phyloP scores from a whole-genome alignment of 2,113 vertebrate genomes.

The Lophius piscatorius region DNA sequence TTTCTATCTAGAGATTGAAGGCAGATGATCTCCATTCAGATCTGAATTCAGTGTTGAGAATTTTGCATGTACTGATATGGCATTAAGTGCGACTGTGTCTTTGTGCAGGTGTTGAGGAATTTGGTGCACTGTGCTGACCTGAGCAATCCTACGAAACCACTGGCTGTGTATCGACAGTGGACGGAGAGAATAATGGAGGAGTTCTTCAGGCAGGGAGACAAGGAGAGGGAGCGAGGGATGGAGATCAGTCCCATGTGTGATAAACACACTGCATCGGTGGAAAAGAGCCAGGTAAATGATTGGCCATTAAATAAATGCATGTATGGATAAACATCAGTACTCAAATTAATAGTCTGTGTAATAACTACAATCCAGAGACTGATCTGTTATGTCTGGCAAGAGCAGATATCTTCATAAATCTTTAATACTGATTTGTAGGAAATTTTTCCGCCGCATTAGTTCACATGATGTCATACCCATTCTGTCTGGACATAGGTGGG shows the following conservation, averaged over 20 bases:
- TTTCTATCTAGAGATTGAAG: background rate
- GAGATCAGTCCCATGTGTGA: slow-evolving; percentile 96
- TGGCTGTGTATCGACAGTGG: slow-evolving; percentile 92
- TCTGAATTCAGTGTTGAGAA: background rate
- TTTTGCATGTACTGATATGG: background rate
- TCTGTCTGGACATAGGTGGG: slow-evolving; percentile 82
- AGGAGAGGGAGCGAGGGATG: slow-evolving; percentile 90
- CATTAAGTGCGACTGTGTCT: slow-evolving; percentile 19
- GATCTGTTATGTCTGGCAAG: slow-evolving; percentile 54
- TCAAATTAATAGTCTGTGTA: slow-evolving; percentile 32
- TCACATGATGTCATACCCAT: slow-evolving; percentile 16
- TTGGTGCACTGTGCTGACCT: slow-evolving; percentile 96
- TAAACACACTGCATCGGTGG: slow-evolving; percentile 92
- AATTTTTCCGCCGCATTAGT: slow-evolving; percentile 36
- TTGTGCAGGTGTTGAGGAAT: slow-evolving; percentile 88
- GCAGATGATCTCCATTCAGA: background rate
- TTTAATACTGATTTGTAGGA: slow-evolving; percentile 54
- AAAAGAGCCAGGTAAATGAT: slow-evolving; percentile 89
- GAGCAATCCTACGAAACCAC: slow-evolving; percentile 92
- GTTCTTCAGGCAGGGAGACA: slow-evolving; percentile 93
- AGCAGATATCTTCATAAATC: slow-evolving; percentile 59
- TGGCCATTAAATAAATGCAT: background rate
- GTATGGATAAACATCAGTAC: background rate
- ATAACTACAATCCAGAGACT: slow-evolving; percentile 30
- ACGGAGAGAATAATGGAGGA: slow-evolving; percentile 94